Evolutionary conservation across 2,113 vertebrate genomes (phyloP).

Genomic region (Oncorhynchus mykiss): DNA sequence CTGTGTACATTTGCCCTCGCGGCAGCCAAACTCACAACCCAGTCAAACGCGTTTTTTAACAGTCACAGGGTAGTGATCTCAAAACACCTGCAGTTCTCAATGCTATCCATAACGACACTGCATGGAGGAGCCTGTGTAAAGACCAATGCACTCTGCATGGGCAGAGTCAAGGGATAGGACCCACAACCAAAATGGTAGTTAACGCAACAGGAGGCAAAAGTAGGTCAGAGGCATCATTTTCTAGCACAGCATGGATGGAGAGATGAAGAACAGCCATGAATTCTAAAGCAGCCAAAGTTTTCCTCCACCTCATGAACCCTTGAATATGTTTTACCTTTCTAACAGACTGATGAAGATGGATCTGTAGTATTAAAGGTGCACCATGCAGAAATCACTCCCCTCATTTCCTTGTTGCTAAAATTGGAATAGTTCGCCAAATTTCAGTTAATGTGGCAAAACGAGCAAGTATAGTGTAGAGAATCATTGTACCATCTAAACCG

Average conservation of each 20-base stretch:
- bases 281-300: too few relatives aligned
- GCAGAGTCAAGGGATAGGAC: conserved; percentile 31
- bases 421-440: too few relatives aligned
- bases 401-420: too few relatives aligned
- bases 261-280: too few relatives aligned
- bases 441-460: too few relatives aligned
- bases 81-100: conserved; percentile 18
- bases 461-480: too few relatives aligned
- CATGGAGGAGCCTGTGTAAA: conserved; percentile 19
- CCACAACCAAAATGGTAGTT: conserved; percentile 38
- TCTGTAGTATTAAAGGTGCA: too few relatives aligned
- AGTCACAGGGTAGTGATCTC: conserved; percentile 9
- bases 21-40: neutral
- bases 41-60: conserved; percentile 9
- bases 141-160: conserved; percentile 10
- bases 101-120: conserved; percentile 5
- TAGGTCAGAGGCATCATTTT: conserved; percentile 46
- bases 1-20: neutral
- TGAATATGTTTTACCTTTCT: too few relatives aligned
- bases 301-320: too few relatives aligned
- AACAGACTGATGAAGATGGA: too few relatives aligned
- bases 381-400: too few relatives aligned
- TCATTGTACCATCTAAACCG: too few relatives aligned
- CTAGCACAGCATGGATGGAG: conserved; percentile 27
- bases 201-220: conserved; percentile 10